phyloP scores from a whole-genome alignment of 2,797 vertebrate genomes.

The Acanthurus lineatus region DNA sequence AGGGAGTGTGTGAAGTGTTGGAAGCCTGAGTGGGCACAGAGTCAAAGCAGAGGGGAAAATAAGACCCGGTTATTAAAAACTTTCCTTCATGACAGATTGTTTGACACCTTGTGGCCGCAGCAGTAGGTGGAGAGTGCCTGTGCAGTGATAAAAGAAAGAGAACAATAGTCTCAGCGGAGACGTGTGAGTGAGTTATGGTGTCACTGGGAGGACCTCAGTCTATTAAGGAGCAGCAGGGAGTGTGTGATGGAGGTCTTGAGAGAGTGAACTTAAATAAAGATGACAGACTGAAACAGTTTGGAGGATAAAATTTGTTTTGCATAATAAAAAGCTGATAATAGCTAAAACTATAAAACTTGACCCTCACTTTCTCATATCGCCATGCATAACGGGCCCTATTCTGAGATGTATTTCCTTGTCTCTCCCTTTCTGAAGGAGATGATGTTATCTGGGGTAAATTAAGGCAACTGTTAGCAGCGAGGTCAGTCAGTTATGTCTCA shows the following conservation, averaged over 20 bases:
- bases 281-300: constrained; percentile 61
- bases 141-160: constrained; percentile 42
- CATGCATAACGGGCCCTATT: constrained; percentile 37
- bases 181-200: constrained; percentile 76
- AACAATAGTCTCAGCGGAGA: constrained; percentile 67
- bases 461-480: constrained; percentile 55
- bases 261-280: constrained; percentile 80
- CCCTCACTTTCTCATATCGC: constrained; percentile 36
- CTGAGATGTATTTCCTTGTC: constrained; percentile 37
- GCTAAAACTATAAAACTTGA: constrained; percentile 64
- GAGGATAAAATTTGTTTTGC: constrained; percentile 66
- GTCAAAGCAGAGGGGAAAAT: constrained; percentile 24
- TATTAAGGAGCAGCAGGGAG: constrained; percentile 75
- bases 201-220: constrained; percentile 72
- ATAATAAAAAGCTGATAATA: constrained; percentile 67
- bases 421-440: constrained; percentile 45
- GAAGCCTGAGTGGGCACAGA: neutral
- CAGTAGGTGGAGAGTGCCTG: constrained; percentile 19
- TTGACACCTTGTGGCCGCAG: constrained; percentile 13
- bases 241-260: constrained; percentile 71
- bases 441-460: constrained; percentile 73
- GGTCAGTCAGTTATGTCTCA: constrained; percentile 76
- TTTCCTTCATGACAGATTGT: constrained; percentile 20
- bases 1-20: constrained; percentile 1
- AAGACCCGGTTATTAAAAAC: constrained; percentile 14